These are phyloP conservation scores for Gephyroberyx darwinii DNA, from an alignment of 2,797 vertebrate species.

Conservation along the genomic window DNA sequence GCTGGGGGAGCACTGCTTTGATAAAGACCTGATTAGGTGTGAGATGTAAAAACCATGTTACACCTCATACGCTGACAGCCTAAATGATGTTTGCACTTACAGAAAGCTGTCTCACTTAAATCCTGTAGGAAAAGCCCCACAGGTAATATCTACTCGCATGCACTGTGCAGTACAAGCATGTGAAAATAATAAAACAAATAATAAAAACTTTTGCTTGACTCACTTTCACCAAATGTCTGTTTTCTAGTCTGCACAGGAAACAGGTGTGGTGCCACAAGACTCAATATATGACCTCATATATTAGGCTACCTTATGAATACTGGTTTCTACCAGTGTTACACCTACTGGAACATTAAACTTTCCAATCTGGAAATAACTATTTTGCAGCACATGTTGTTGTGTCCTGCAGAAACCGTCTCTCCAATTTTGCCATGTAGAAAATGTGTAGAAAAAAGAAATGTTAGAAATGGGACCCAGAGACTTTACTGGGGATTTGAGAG, in stretches of 20 bases:
- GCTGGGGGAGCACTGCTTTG: slow-evolving; percentile 49
- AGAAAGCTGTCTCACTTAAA: slow-evolving; percentile 25
- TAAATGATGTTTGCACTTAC: slow-evolving; percentile 29
- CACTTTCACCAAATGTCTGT: slow-evolving; percentile 28
- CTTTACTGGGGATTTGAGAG: no score
- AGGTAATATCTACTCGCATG: not conserved
- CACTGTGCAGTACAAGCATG: not conserved
- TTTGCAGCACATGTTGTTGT: not conserved
- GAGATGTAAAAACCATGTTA: slow-evolving; percentile 51
- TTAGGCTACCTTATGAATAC: slow-evolving; percentile 16
- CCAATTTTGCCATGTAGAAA: no score
- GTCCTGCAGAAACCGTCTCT: not conserved
- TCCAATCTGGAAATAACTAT: slow-evolving; percentile 1
- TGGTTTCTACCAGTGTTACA: slow-evolving; percentile 16
- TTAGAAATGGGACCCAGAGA: no score
- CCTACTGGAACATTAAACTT: slow-evolving; percentile 17
- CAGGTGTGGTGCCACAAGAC: slow-evolving; percentile 56
- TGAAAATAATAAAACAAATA: not conserved
- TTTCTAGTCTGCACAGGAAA: slow-evolving; percentile 63
- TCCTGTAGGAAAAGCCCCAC: slow-evolving; percentile 2
- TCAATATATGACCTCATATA: slow-evolving; percentile 69
- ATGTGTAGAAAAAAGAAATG: no score
- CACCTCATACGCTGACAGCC: slow-evolving; percentile 30
- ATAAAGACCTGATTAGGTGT: slow-evolving; percentile 62
- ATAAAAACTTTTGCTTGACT: slow-evolving; percentile 32